Conservation (phyloP, 2,888 invertebrate genomes). For the Tupiocoris notatus region DNA sequence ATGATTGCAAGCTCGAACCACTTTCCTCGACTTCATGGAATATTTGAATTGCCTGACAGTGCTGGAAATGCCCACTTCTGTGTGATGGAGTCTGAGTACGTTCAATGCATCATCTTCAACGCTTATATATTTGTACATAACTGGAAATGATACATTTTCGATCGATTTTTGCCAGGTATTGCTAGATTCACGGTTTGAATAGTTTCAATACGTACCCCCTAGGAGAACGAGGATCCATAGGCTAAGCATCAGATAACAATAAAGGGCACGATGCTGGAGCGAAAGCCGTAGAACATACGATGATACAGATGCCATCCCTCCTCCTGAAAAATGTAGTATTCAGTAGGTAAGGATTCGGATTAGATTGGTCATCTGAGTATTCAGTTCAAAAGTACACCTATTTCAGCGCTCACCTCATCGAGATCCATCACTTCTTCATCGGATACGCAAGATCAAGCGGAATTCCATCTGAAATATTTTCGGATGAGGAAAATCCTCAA, state of each 20-base stretch:
- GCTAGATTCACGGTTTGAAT: not conserved
- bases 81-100: slow-evolving; percentile 54
- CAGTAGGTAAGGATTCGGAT: too few species aligned
- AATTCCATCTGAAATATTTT: not conserved
- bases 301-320: slow-evolving; percentile 31
- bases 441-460: not conserved
- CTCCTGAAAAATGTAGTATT: slow-evolving; percentile 13
- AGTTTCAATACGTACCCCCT: slow-evolving; percentile 59
- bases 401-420: slow-evolving; percentile 3
- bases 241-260: slow-evolving; percentile 77
- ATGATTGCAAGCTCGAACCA: slow-evolving; percentile 70
- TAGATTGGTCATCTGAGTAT: too few species aligned
- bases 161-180: not conserved
- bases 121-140: slow-evolving; percentile 79
- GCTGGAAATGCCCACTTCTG: slow-evolving; percentile 56
- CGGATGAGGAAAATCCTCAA: too few species aligned
- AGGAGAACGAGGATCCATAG: slow-evolving; percentile 78
- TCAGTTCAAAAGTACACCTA: not conserved
- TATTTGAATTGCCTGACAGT: slow-evolving; percentile 49
- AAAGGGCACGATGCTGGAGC: slow-evolving; percentile 73
- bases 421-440: slow-evolving; percentile 21
- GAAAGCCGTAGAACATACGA: slow-evolving; percentile 59
- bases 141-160: slow-evolving; percentile 54
- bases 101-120: slow-evolving; percentile 56
- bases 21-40: slow-evolving; percentile 61